Conservation (phyloP, 2,888 invertebrate species). For the Thereva unica region DNA sequence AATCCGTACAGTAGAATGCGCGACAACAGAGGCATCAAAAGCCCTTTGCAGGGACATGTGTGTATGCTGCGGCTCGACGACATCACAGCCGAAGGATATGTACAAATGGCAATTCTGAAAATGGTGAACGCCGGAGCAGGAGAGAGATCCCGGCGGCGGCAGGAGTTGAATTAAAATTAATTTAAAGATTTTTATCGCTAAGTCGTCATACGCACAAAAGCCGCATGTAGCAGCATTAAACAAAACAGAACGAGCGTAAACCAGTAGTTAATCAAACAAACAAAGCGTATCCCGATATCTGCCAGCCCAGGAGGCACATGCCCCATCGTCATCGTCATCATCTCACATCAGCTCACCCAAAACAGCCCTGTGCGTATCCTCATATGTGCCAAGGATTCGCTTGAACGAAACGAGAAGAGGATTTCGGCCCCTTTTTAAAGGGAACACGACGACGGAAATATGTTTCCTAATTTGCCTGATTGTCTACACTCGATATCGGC, state of each 20-base stretch:
- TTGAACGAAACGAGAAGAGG: not conserved
- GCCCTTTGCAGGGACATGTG: slow-evolving; percentile 3
- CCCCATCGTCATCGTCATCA: no score
- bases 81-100: no score
- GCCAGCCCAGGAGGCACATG: no score
- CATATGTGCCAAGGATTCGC: not conserved
- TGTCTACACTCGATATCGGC: slow-evolving; percentile 9
- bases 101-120: not conserved
- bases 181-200: slow-evolving; percentile 22
- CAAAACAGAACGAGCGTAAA: not conserved
- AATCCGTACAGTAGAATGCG: no score
- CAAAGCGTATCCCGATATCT: not conserved
- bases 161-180: slow-evolving; percentile 21
- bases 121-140: no score
- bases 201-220: slow-evolving; percentile 31
- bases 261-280: not conserved
- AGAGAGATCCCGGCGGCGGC: not conserved
- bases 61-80: not conserved
- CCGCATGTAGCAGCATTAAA: slow-evolving; percentile 9
- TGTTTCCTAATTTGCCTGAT: slow-evolving; percentile 30
- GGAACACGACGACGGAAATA: not conserved
- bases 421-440: not conserved
- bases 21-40: slow-evolving; percentile 9
- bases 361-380: not conserved
- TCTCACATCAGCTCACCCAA: no score